phyloP scores from a whole-genome alignment of 2,113 vertebrate species.

The Epinephelus lanceolatus region DNA sequence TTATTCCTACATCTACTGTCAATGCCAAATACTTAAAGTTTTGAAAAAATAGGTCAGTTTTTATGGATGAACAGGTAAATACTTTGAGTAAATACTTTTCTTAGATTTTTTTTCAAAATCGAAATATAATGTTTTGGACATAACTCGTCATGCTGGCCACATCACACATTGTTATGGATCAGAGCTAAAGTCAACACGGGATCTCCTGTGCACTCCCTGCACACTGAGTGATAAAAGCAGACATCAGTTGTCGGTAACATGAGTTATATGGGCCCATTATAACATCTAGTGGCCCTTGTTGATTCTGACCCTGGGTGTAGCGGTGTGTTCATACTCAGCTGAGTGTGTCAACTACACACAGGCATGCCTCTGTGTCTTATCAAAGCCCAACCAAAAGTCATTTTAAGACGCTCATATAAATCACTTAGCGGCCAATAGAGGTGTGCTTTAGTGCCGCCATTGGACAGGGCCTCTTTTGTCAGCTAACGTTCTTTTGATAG shows the following conservation, averaged over 20 bases:
- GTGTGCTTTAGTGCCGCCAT: slow-evolving; percentile 73
- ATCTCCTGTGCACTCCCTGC: not conserved
- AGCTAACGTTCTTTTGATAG: slow-evolving; percentile 87
- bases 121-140: slow-evolving; percentile 15
- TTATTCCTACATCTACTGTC: not conserved
- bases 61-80: not conserved
- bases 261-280: slow-evolving; percentile 60
- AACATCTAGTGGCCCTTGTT: slow-evolving; percentile 52
- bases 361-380: slow-evolving; percentile 67
- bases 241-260: slow-evolving; percentile 57
- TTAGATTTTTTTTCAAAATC: not conserved
- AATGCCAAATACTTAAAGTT: not conserved
- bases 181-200: not conserved
- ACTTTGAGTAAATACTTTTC: too few species aligned
- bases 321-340: slow-evolving; percentile 58
- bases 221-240: slow-evolving; percentile 47
- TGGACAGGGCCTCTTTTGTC: slow-evolving; percentile 76
- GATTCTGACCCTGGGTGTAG: slow-evolving; percentile 52
- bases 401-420: slow-evolving; percentile 75
- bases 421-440: slow-evolving; percentile 75
- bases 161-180: slow-evolving; percentile 15
- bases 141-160: not conserved
- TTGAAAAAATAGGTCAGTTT: not conserved
- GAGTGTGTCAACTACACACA: slow-evolving; percentile 65
- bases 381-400: slow-evolving; percentile 68